Percentiles rank a stretch among this genome's conserved stretches.
These are phyloP conservation scores for Lytechinus variegatus DNA, from an alignment of 35 echinoderm and acorn worm species.

Conservation along the genomic window DNA sequence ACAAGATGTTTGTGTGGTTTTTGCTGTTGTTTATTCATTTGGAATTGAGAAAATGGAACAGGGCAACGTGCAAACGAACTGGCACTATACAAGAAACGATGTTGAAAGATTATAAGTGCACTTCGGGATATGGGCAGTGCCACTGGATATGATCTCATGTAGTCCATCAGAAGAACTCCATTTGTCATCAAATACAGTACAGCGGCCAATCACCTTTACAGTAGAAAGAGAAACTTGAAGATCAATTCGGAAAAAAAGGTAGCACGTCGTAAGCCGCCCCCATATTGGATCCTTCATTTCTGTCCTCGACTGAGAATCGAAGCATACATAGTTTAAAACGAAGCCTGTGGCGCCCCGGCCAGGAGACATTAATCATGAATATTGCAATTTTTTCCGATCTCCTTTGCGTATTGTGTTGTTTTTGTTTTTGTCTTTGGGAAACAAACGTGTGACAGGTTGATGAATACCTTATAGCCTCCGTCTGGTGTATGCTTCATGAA, in stretches of 20 bases:
- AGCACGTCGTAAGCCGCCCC: neutral
- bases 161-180: neutral
- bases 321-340: neutral
- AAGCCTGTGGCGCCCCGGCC: neutral
- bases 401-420: conserved; percentile 11
- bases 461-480: neutral
- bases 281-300: neutral
- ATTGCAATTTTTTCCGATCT: neutral
- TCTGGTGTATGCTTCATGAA: neutral
- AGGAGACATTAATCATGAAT: conserved; percentile 13
- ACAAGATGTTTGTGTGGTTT: too few relatives aligned
- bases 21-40: too few relatives aligned
- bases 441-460: neutral
- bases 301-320: neutral
- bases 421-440: neutral
- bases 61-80: neutral
- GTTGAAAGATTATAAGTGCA: neutral
- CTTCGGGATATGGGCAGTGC: neutral
- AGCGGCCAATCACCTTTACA: neutral
- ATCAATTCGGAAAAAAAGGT: neutral
- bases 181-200: neutral
- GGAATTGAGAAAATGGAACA: too few relatives aligned
- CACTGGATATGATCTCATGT: neutral
- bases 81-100: neutral
- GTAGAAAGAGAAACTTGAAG: neutral